These are phyloP conservation scores for Podarcis lilfordi DNA, from an alignment of 2,797 vertebrate genomes.

Conservation along the genomic window DNA sequence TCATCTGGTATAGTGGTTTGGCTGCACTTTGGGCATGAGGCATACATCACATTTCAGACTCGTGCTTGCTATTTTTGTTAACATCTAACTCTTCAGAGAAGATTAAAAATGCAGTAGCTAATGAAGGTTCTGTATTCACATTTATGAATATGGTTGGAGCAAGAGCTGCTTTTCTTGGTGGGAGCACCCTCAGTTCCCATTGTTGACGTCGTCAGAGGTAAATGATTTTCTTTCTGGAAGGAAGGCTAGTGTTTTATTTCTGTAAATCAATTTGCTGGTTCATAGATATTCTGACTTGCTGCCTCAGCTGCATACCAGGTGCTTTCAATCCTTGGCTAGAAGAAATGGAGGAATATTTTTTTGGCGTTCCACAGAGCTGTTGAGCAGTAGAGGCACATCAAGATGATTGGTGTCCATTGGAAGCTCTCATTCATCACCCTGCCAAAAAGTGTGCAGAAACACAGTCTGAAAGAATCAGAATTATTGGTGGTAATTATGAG, in stretches of 20 bases:
- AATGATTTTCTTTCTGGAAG: neutral
- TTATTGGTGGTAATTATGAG: neutral
- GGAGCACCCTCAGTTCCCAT: neutral
- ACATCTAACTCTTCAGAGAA: neutral
- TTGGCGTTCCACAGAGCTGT: neutral
- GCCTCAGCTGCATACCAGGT: slow-evolving; percentile 27
- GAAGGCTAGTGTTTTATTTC: slow-evolving; percentile 4
- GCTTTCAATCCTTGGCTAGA: slow-evolving; percentile 19
- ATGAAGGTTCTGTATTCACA: neutral
- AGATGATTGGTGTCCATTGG: slow-evolving; percentile 15
- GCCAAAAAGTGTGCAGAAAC: neutral
- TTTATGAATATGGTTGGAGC: neutral
- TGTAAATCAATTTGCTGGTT: neutral
- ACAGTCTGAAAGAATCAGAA: neutral
- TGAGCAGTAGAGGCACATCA: neutral
- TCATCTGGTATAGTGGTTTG: neutral
- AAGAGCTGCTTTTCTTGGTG: neutral
- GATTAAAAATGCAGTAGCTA: neutral
- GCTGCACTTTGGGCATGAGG: neutral
- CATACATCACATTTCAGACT: neutral
- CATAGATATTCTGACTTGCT: slow-evolving; percentile 15
- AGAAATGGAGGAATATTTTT: slow-evolving; percentile 10
- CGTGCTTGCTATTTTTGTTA: neutral
- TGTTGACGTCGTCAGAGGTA: neutral
- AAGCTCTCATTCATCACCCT: slow-evolving; percentile 32